Evolutionary conservation across 2,113 vertebrate genomes (phyloP).

Genomic region (Grallaria varia): DNA sequence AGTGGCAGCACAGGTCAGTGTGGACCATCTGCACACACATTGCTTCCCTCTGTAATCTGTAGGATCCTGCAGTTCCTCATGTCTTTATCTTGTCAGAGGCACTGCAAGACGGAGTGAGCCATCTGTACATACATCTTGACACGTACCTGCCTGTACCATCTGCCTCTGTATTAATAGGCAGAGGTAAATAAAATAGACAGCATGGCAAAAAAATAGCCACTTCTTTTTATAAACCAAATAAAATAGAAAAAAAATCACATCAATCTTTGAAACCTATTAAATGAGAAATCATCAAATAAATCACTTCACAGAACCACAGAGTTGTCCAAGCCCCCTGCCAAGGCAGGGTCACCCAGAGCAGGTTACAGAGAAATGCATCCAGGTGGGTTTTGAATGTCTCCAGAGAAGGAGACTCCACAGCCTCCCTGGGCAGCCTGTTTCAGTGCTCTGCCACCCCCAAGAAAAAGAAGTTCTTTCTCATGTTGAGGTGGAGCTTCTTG

Average conservation of each 20-base stretch:
- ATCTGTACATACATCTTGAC: constrained; percentile 12
- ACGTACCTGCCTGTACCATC: constrained; percentile 29
- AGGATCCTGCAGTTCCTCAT: background rate
- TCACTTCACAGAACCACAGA: background rate
- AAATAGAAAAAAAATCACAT: fast-evolving
- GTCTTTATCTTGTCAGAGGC: constrained; percentile 44
- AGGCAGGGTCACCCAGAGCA: background rate
- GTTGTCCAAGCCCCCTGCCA: background rate
- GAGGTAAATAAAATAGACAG: background rate
- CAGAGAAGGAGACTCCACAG: background rate
- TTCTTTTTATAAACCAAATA: background rate
- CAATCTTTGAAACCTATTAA: background rate
- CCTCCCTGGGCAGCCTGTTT: background rate
- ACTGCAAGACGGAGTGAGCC: background rate
- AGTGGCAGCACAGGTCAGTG: background rate
- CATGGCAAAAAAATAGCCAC: background rate
- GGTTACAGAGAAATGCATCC: background rate
- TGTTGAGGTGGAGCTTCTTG: background rate
- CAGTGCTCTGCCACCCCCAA: background rate
- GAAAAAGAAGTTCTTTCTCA: background rate
- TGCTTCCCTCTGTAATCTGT: background rate
- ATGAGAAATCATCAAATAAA: background rate
- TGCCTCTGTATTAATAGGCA: background rate
- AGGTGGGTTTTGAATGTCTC: background rate
- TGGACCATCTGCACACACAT: constrained; percentile 32